Evolutionary conservation across 2,797 vertebrate genomes (phyloP).

Genomic region (Pangasius mekongensis): DNA sequence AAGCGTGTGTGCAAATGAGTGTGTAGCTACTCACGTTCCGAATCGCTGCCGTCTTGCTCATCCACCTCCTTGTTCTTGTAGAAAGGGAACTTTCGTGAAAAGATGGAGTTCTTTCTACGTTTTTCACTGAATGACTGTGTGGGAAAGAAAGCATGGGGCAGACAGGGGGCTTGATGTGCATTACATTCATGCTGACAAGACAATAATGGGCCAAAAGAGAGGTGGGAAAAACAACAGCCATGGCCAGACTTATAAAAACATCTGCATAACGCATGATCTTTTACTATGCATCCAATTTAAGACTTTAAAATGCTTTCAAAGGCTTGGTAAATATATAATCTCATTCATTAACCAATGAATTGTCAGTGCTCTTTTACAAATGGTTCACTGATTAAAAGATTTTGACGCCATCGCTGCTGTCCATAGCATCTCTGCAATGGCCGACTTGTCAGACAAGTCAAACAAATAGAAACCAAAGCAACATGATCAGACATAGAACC

Average conservation of each 20-base stretch:
- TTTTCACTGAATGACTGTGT: constrained; percentile 99
- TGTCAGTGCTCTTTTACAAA: background rate
- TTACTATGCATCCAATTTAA: background rate
- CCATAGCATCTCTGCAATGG: constrained; percentile 84
- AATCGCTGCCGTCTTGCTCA: constrained; percentile 96
- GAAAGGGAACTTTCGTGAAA: constrained; percentile 99
- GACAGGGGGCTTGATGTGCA: constrained; percentile 91
- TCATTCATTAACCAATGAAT: background rate
- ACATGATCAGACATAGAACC: constrained; percentile 58
- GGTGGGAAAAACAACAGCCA: constrained; percentile 76
- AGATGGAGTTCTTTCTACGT: constrained; percentile 99
- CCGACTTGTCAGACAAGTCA: constrained; percentile 79
- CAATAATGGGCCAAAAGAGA: constrained; percentile 71
- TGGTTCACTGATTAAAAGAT: background rate
- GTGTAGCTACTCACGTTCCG: constrained; percentile 92
- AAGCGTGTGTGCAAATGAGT: constrained; percentile 48
- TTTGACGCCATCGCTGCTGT: constrained; percentile 72
- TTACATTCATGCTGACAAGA: constrained; percentile 97
- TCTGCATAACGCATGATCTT: background rate
- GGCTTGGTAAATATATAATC: background rate
- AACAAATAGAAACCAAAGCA: constrained; percentile 85
- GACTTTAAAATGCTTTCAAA: background rate
- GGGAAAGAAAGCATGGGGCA: constrained; percentile 90
- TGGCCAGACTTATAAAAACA: background rate
- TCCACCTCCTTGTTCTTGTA: constrained; percentile 99